A percentile compares a stretch with the other conserved stretches of the same genome.
Evolutionary conservation across 2,797 vertebrate genomes (phyloP).

Genomic region (Helarctos malayanus): DNA sequence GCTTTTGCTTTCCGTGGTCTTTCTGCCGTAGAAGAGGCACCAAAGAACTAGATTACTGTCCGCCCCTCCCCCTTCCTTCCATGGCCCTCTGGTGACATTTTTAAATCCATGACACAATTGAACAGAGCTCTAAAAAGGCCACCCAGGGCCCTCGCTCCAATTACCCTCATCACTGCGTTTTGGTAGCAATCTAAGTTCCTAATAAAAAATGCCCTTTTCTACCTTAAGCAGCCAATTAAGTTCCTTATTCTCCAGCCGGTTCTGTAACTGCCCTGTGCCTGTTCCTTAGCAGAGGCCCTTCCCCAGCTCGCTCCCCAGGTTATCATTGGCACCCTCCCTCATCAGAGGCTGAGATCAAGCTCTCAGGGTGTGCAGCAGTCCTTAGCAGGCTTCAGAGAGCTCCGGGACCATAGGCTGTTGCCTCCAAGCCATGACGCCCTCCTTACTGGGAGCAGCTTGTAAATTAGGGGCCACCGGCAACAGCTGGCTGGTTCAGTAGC

Average conservation of each 20-base stretch:
- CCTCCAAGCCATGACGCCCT: accelerated
- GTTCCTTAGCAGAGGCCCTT: constrained; percentile 20
- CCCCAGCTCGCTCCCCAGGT: not conserved
- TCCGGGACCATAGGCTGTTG: not conserved
- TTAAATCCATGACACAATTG: not conserved
- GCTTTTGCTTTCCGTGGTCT: not conserved
- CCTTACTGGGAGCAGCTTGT: not conserved
- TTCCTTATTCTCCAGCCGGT: not conserved
- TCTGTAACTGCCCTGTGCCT: constrained; percentile 4
- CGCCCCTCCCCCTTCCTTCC: not conserved
- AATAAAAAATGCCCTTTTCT: constrained; percentile 8
- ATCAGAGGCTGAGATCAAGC: not conserved
- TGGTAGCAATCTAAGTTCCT: constrained; percentile 23
- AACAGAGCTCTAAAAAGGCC: constrained; percentile 48
- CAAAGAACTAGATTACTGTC: not conserved
- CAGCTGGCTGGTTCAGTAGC: not conserved
- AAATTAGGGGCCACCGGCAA: not conserved
- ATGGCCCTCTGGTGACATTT: constrained; percentile 21
- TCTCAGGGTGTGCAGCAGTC: not conserved
- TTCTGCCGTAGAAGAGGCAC: not conserved
- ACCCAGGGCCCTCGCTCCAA: not conserved
- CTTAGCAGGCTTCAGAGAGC: not conserved
- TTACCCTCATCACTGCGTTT: constrained; percentile 43
- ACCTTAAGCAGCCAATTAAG: constrained; percentile 47
- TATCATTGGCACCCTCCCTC: not conserved